These are phyloP conservation scores for Crotalus tigris DNA, from an alignment of 2,113 vertebrate species.

Conservation along the genomic window DNA sequence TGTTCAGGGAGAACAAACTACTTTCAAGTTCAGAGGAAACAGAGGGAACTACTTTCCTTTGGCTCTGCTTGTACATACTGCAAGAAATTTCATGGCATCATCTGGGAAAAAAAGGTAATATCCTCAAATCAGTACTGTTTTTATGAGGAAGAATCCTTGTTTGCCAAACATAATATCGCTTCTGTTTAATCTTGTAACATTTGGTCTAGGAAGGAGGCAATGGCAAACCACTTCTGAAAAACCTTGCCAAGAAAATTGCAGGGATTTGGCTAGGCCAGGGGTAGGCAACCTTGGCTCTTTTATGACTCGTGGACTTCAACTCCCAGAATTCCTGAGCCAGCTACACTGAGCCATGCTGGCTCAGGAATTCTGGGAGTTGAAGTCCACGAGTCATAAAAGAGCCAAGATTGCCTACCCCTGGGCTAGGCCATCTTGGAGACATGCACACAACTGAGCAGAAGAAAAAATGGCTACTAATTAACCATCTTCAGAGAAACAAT, in stretches of 20 bases:
- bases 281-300: too few species aligned
- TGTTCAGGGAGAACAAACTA: not conserved
- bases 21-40: not conserved
- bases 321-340: too few species aligned
- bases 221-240: not conserved
- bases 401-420: too few species aligned
- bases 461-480: not conserved
- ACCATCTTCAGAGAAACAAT: not conserved
- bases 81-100: not conserved
- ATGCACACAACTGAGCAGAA: not conserved
- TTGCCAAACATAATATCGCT: not conserved
- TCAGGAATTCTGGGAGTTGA: too few species aligned
- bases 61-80: not conserved
- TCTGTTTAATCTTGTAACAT: not conserved
- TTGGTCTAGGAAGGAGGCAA: not conserved
- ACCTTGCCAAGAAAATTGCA: not conserved
- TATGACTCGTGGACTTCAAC: too few species aligned
- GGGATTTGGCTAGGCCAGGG: not conserved
- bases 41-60: not conserved
- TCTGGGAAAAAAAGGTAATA: not conserved
- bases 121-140: not conserved
- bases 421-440: not conserved
- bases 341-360: too few species aligned
- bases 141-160: not conserved
- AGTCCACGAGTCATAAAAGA: too few species aligned